Evolutionary conservation across 2,888 invertebrate genomes (phyloP), one percentile per base, ranked within the genome.

Genomic region (Tachina lurida): DNA sequence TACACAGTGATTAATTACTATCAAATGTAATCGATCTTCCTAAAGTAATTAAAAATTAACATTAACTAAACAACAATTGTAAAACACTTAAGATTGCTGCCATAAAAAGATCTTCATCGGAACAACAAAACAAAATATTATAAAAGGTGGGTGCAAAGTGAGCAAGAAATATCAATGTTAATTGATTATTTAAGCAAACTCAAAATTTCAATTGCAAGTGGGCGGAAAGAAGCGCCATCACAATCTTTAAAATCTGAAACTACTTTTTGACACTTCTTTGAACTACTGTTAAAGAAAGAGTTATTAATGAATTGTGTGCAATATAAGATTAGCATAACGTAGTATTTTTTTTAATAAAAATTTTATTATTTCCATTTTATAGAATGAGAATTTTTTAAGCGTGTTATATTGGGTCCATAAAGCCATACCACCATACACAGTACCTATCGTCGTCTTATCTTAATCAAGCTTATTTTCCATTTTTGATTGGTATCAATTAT

Each of bases 11-110:
- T 31, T 39, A 41, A 56, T 31, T 39, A 41, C 49, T n/a, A 10
- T 15, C 47, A 47, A 63, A 49, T 39, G 75, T 79, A 73, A 79
- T 79, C 68, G 70, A 79, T 84, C 41, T 76, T 80, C 73, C 54
- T 60, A 52, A 67, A 60, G n/a, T 43, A 84, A 76, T 80, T 80
- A 80, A n/a, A 39, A 68, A 52, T 31, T 54, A 56, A 43, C 52
- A 45, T 41, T 10, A 39, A 71, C 45, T 10, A 15, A 45, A 71
- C 71, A 71, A 19, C 67, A 60, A 71, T 71, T 70, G 49, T n/a
- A 52, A 49, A n/a, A 60, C 54, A 63, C 62, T 78, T 71, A 47
- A 62, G 54, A 62, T 68, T 39, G 56, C 39, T 19, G 9, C 52
- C 68, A 75, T 56, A 70, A 70, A 45, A 2, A 56, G 41, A 52